These are phyloP conservation scores for Olivierus martensii DNA, from an alignment of 1,140 invertebrate genomes.

Conservation along the genomic window DNA sequence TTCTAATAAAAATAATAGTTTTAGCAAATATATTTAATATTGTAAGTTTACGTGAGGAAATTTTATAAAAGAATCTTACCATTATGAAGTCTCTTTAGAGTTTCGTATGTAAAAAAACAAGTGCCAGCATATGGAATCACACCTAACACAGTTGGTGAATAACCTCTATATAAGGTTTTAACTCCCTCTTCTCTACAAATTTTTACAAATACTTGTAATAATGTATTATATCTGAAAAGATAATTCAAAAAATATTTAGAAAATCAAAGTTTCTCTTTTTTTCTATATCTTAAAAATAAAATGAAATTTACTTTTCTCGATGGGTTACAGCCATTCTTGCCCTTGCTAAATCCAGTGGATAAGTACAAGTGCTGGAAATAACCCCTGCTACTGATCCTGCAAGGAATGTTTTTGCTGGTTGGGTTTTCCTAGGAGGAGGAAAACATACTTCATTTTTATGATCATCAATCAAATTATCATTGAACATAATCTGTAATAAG, in stretches of 20 bases:
- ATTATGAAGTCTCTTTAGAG: constrained; percentile 47
- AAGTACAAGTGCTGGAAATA: constrained; percentile 84
- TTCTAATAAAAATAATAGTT: constrained; percentile 10
- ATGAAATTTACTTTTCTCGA: constrained; percentile 45
- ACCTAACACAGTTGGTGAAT: constrained; percentile 77
- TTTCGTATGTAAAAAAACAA: constrained; percentile 96
- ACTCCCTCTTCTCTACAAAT: constrained; percentile 69
- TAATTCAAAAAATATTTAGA: background rate
- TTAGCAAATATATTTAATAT: too few relatives aligned
- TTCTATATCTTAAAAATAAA: too few relatives aligned
- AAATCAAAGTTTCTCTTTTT: too few relatives aligned
- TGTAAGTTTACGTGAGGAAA: too few relatives aligned
- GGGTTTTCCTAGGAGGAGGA: constrained; percentile 13
- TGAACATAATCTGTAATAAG: too few relatives aligned
- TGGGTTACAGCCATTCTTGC: constrained; percentile 95
- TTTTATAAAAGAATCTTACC: constrained; percentile 9
- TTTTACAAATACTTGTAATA: constrained; percentile 58
- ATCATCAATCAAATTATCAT: too few relatives aligned
- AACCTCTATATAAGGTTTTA: constrained; percentile 67
- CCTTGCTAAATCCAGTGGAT: constrained; percentile 89
- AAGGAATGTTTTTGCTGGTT: constrained; percentile 45
- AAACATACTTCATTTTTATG: constrained; percentile 5
- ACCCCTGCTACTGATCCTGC: constrained; percentile 87
- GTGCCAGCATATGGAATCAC: constrained; percentile 94
- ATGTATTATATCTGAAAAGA: constrained; percentile 32